Base-by-base conservation (phyloP, 2,888 invertebrate genomes). In the Therioaphis trifolii region DNA sequence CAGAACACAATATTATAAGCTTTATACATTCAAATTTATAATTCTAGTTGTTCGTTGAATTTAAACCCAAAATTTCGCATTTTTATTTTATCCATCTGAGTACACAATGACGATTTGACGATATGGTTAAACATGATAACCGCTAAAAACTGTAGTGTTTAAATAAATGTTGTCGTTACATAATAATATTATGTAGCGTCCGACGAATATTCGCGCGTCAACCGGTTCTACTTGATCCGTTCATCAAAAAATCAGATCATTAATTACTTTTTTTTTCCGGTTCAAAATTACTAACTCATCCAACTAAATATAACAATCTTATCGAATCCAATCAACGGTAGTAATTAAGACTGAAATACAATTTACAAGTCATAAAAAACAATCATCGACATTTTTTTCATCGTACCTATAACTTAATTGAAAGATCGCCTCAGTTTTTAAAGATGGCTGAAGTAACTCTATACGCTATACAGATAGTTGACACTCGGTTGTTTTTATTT, bases 291-390 rank as follows among this genome's bases (percentile, higher is more conserved):
- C 55, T n/a, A 15, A 49, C 29, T 72, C 29, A 52, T 72, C 3
- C 49, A 12, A n/a, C 29, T 5, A n/a, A 71, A 49, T 49, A 72
- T 52, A 74, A 74, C 55, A 55, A 55, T 55, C 55, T 74, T 74
- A 74, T 74, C 74, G 52, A 15, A 21, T 14, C 14, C 7, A 35
- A 55, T 55, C 55, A 55, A n/a, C 35, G 55, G 9, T 74, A 9
- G n/a, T 55, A 74, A 72, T 72, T 52, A 52, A 72, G 72, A 52
- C 29, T 72, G 27, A n/a, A 71, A n/a, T 21, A n/a, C n/a, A n/a
- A 27, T 49, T 49, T 71, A 71, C 49, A 72, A 72, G 72, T 29
- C 29, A 40, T 74, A 40, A 58, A 46, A 55, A 74, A 18, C 1
- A 74, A 18, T 58, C n/a, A n/a, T n/a, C n/a, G n/a, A n/a, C n/a